A percentile compares a stretch with the other conserved stretches of the same genome.
phyloP scores from a whole-genome alignment of 2,113 vertebrate species.

The Percina caprodes region DNA sequence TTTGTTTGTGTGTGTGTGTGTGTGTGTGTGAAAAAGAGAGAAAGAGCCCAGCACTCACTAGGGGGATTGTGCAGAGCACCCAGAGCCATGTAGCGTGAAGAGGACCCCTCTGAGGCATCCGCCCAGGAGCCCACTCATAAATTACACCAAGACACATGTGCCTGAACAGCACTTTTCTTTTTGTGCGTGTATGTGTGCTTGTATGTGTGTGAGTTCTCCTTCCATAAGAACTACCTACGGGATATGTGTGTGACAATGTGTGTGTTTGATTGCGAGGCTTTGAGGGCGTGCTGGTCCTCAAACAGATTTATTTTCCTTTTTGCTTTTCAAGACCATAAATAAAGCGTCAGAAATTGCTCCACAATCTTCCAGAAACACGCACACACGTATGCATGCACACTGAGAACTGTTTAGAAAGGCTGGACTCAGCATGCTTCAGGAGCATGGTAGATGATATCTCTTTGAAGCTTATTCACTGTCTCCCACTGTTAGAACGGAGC shows the following conservation, averaged over 20 bases:
- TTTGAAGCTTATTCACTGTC: conserved; percentile 53
- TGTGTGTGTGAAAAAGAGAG: neutral
- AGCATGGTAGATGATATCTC: conserved; percentile 39
- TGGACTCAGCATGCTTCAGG: conserved; percentile 46
- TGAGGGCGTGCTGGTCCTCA: conserved; percentile 37
- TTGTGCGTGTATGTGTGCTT: conserved; percentile 11
- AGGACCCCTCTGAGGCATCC: conserved; percentile 80
- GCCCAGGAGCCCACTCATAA: conserved; percentile 84
- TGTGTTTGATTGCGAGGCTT: conserved; percentile 20
- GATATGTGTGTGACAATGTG: conserved; percentile 4
- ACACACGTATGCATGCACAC: neutral
- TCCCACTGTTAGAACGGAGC: conserved; percentile 51
- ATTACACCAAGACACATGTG: conserved; percentile 89
- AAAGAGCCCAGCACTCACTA: conserved; percentile 40
- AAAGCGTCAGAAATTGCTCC: conserved; percentile 51
- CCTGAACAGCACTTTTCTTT: conserved; percentile 79
- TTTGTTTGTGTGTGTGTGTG: conserved; percentile 40
- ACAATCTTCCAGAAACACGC: conserved; percentile 45
- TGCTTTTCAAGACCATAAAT: conserved; percentile 39
- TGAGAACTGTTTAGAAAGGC: conserved; percentile 51
- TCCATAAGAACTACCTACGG: neutral
- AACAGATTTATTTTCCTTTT: conserved; percentile 22
- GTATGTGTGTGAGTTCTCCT: conserved; percentile 17
- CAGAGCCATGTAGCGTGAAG: conserved; percentile 82
- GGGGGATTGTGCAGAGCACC: conserved; percentile 81